phyloP scores from a whole-genome alignment of 2,113 vertebrate species.

The Chroicocephalus ridibundus region DNA sequence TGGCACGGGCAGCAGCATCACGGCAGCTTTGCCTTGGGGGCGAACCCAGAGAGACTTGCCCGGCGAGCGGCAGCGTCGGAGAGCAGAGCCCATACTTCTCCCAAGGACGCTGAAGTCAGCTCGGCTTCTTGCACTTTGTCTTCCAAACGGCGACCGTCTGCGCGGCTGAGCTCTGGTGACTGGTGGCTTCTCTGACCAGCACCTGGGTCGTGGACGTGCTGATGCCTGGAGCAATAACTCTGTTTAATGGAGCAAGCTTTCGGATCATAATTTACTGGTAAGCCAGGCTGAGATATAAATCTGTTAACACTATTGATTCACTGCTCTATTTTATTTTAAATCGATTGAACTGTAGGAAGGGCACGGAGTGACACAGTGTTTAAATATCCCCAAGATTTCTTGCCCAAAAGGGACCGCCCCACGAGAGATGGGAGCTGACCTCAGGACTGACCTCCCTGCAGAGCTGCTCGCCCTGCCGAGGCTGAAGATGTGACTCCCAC shows the following conservation, averaged over 20 bases:
- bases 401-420: neutral
- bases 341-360: neutral
- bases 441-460: neutral
- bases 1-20: neutral
- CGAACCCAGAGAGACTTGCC: neutral
- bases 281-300: neutral
- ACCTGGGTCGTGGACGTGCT: neutral
- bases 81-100: neutral
- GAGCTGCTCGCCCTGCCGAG: neutral
- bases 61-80: neutral
- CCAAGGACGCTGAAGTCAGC: neutral
- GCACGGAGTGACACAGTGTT: neutral
- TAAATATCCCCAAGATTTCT: neutral
- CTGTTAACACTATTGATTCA: neutral
- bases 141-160: neutral
- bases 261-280: neutral
- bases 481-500: neutral
- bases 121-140: neutral
- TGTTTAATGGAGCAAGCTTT: neutral
- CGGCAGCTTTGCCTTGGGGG: neutral
- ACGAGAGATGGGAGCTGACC: neutral
- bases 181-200: neutral
- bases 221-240: neutral
- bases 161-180: neutral
- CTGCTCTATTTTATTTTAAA: neutral